These are phyloP conservation scores for Atrichornis clamosus DNA, from an alignment of 2,113 vertebrate species.

Conservation along the genomic window DNA sequence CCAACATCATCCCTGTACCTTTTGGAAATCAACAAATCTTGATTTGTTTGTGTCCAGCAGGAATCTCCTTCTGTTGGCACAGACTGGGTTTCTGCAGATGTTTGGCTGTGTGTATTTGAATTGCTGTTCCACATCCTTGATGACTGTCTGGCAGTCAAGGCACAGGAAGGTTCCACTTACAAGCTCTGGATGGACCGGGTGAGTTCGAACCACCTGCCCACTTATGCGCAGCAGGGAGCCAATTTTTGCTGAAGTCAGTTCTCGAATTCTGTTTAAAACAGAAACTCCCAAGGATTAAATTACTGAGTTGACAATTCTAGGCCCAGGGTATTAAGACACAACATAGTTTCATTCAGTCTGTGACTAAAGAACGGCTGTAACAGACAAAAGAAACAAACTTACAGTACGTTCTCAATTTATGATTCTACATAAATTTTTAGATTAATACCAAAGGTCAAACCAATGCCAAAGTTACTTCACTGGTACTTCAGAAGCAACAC, in stretches of 20 bases:
- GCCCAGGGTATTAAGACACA: neutral
- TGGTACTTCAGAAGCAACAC: neutral
- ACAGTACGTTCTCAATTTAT: neutral
- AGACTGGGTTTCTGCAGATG: conserved; percentile 96
- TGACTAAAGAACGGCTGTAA: neutral
- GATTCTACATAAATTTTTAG: neutral
- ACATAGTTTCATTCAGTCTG: neutral
- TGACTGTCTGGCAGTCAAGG: conserved; percentile 91
- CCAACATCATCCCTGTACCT: conserved; percentile 70
- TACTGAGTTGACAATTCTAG: neutral
- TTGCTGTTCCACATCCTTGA: conserved; percentile 94
- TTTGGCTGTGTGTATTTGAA: conserved; percentile 97
- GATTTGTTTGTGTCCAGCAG: conserved; percentile 97
- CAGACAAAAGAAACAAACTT: neutral
- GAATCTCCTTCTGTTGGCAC: conserved; percentile 93
- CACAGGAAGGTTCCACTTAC: conserved; percentile 94
- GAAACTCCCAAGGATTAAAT: neutral
- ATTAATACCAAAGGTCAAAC: neutral
- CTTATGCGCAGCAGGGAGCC: conserved; percentile 93
- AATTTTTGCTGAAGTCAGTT: conserved; percentile 89
- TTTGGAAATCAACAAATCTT: conserved; percentile 97
- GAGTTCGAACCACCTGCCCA: conserved; percentile 95
- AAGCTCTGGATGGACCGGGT: conserved; percentile 94
- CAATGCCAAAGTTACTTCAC: neutral
- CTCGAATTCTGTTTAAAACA: conserved; percentile 84